phyloP scores from a whole-genome alignment of 64 coral and sea anemone species.

The Cladopsammia gracilis region DNA sequence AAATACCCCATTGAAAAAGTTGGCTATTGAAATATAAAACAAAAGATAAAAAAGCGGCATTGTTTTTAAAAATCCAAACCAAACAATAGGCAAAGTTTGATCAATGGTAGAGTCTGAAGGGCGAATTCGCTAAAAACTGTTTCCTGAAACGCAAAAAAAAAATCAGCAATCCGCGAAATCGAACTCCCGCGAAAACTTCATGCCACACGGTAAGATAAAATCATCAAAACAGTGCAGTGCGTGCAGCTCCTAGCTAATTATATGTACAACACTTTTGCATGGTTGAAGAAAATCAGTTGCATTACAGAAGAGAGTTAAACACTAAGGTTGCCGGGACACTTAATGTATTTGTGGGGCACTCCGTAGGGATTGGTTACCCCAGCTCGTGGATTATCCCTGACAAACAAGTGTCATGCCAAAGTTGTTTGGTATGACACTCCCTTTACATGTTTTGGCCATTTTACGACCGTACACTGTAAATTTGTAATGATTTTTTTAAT shows the following conservation, averaged over 20 bases:
- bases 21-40: too few relatives aligned
- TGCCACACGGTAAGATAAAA: too few relatives aligned
- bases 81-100: too few relatives aligned
- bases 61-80: too few relatives aligned
- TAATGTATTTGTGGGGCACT: slow-evolving; percentile 30
- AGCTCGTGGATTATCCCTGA: slow-evolving; percentile 23
- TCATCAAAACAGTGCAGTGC: not conserved
- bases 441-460: too few relatives aligned
- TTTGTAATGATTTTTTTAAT: too few relatives aligned
- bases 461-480: too few relatives aligned
- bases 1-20: too few relatives aligned
- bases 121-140: not conserved
- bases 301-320: not conserved
- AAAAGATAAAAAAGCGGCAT: too few relatives aligned
- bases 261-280: not conserved
- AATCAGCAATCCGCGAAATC: too few relatives aligned
- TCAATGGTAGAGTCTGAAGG: too few relatives aligned
- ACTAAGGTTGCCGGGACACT: not conserved
- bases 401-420: not conserved
- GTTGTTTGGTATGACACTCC: not conserved
- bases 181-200: too few relatives aligned
- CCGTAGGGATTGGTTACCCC: slow-evolving; percentile 26
- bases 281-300: slow-evolving; percentile 7
- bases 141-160: not conserved
- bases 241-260: not conserved